Evolutionary conservation across 1,140 invertebrate genomes (phyloP), one percentile per base, ranked within the genome.

Genomic region (Pseudomyrmex pallidus): DNA sequence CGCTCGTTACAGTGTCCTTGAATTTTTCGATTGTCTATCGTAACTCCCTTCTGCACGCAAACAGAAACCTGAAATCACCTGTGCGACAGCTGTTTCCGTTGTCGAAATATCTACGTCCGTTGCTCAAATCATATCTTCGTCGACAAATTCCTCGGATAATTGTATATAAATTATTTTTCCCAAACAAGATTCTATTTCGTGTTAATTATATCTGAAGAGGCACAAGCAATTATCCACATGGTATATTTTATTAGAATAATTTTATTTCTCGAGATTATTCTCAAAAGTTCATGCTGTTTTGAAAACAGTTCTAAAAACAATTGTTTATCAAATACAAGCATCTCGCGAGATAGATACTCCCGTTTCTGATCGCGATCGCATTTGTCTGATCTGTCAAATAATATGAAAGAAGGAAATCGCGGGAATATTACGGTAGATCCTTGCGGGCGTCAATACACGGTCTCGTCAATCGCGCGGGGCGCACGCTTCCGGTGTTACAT

Each of bases 381-480:
- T 52, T 35, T 35, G 59, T 50, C n/a, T 35, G 44, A 25, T 46
- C 44, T 3, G 44, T n/a, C 20, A 3, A 66, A 7, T 52, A 25
- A 20, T 3, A 20, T 9, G 62, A 80, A 72, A 70, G 62, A 73
- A 84, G 46, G 63, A 85, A 82, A 61, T 35, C 54, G 62, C 17
- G 63, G 66, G 13, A 13, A 72, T 22, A 72, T 22, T 57, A 25
- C 90, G 87, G 86, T 89, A 90, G 88, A 92, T 89, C 87, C 82
- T 90, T 85, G 90, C 88, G 88, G 83, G 0, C 90, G 88, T 90
- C 89, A 90, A 87, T 87, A 89, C 17, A 44, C 84, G 84, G 87
- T 84, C 77, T 78, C 77, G 78, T 85, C 62, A 85, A 88, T 88
- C 56, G 54, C 35, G 17, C 35, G n/a, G 15, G n/a, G n/a, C 46